Percentiles rank a stretch among this genome's conserved stretches.
These are phyloP conservation scores for Platanista minor DNA, from an alignment of 2,113 vertebrate genomes.

Conservation along the genomic window DNA sequence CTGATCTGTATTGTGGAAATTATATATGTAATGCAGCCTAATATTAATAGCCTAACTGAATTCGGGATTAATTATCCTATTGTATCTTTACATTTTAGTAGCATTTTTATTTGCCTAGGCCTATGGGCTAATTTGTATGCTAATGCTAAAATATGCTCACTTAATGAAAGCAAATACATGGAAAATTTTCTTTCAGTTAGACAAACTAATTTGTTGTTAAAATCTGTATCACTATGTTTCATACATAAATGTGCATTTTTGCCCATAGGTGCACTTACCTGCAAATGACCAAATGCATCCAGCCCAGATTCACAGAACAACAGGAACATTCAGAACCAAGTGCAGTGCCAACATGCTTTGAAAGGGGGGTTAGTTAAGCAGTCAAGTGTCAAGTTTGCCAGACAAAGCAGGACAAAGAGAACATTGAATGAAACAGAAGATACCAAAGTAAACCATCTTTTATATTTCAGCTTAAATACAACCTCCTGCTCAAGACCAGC, in stretches of 20 bases:
- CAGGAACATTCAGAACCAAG: not conserved
- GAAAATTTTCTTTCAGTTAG: slow-evolving; percentile 53
- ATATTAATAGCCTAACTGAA: slow-evolving; percentile 34
- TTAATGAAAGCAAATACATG: slow-evolving; percentile 51
- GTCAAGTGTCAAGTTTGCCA: slow-evolving; percentile 10
- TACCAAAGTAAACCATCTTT: not conserved
- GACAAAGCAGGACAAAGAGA: slow-evolving; percentile 22
- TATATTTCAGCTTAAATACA: not conserved
- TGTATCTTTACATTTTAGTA: slow-evolving; percentile 56
- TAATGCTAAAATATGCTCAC: slow-evolving; percentile 44
- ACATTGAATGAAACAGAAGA: not conserved
- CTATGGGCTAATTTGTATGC: slow-evolving; percentile 47
- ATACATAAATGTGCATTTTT: not conserved
- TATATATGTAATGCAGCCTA: not conserved
- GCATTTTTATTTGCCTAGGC: slow-evolving; percentile 53
- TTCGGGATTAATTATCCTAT: slow-evolving; percentile 32
- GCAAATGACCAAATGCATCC: slow-evolving; percentile 26
- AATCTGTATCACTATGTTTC: slow-evolving; percentile 13
- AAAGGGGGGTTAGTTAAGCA: not conserved
- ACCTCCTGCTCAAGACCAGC: not conserved
- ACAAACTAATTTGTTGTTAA: slow-evolving; percentile 52
- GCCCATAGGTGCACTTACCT: not conserved
- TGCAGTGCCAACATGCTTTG: not conserved
- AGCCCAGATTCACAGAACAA: not conserved
- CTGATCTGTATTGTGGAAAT: not conserved